Base-by-base conservation (phyloP, 1,140 invertebrate species). In the Apis dorsata region DNA sequence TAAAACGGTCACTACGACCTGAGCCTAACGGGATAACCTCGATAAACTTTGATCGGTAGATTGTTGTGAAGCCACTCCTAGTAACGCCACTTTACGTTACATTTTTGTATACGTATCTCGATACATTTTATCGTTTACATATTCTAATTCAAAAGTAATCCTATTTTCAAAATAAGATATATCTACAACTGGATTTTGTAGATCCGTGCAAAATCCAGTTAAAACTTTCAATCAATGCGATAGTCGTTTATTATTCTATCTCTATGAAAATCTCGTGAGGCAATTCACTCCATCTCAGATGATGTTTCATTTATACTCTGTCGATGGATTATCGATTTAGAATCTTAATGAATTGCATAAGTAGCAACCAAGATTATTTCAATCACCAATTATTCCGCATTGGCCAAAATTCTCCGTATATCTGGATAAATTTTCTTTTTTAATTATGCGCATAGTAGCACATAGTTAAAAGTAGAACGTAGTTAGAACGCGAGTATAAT, bases 1-100 rank as follows among this genome's bases (percentile, higher is more conserved):
- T 81, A 85, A 78, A 85, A 83, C 79, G 62, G 51, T 51, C 63
- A 55, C 49, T 57, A 70, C 34, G 76, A 75, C 72, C 63, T 17
- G 63, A 77, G 51, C 49, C 84, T 88, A 88, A 88, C 87, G 87
- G 86, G 80, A 88, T 85, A 83, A 82, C 63, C 53, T 68, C 72
- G 84, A 88, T 88, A 85, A 88, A 88, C 83, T 85, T 88, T 78
- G 66, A 70, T 81, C 60, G 77, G 68, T 77, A 53, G 24, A 53
- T 44, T 53, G 57, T 53, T 55, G 69, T 62, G 49, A 55, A 59
- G 86, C 86, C 85, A 87, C 86, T 87, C 85, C 85, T 86, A 84
- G 77, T 70, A 83, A 78, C 69, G 15, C 49, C 55, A n/a, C 55
- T 63, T 69, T 17, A 59, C 60, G 68, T 28, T n/a, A 34, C 55